Percentiles rank a stretch among this genome's conserved stretches.
phyloP scores from a whole-genome alignment of 23 tunicate genomes.

The Clavelina lepadiformis region DNA sequence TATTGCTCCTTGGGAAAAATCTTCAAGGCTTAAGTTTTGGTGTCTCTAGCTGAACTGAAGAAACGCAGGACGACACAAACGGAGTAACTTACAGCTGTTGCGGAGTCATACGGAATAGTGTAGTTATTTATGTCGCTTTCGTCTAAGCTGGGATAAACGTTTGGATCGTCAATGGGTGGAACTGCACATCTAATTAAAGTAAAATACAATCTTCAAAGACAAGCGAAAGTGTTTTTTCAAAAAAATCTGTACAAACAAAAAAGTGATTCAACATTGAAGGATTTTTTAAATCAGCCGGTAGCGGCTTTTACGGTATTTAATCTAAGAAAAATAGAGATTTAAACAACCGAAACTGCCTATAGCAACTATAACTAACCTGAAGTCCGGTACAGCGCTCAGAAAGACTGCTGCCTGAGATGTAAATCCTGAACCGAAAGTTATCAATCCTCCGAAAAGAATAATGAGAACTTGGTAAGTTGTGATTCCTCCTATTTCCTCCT shows the following conservation, averaged over 20 bases:
- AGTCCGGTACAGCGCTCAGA: conserved; percentile 50
- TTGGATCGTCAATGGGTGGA: not conserved
- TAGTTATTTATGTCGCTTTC: conserved; percentile 5
- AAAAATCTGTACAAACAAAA: too few relatives aligned
- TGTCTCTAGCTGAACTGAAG: too few relatives aligned
- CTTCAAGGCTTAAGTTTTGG: too few relatives aligned
- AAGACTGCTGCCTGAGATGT: conserved; percentile 46
- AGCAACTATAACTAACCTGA: conserved; percentile 38
- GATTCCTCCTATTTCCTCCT: conserved; percentile 59
- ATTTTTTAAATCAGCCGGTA: not conserved
- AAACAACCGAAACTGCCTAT: not conserved
- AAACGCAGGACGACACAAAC: not conserved
- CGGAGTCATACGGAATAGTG: conserved; percentile 13
- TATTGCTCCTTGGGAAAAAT: too few relatives aligned
- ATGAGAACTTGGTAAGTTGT: conserved; percentile 42
- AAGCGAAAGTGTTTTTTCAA: too few relatives aligned
- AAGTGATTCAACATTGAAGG: too few relatives aligned
- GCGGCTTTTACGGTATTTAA: not conserved
- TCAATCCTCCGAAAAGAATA: conserved; percentile 3
- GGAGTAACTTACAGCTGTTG: not conserved
- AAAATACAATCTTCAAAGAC: not conserved
- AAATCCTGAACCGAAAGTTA: conserved; percentile 17
- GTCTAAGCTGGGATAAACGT: not conserved
- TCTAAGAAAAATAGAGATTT: not conserved
- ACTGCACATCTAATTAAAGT: conserved; percentile 1